Evolutionary conservation across 1,140 invertebrate genomes (phyloP), one percentile per base, ranked within the genome.

Genomic region (Drosophila watanabei): DNA sequence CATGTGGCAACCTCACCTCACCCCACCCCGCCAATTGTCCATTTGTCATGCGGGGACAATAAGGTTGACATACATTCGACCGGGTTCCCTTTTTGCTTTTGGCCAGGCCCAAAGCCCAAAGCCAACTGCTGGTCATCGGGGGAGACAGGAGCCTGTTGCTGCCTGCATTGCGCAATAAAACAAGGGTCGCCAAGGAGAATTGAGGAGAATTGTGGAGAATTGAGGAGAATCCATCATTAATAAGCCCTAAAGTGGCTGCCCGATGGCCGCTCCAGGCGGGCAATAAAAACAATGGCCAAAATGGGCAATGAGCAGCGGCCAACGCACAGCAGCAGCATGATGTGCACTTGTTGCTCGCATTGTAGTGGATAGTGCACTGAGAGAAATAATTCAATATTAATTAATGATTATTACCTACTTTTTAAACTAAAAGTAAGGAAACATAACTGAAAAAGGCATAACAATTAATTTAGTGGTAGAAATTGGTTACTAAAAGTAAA

Each of bases 151-250:
- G 61, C 63, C 48, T 33, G 51, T 18, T 52, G 51, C 30, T 18
- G 30, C 32, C 61, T 71, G 49, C 76, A 71, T 88, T 90, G 85
- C 85, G 85, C 86, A 89, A 89, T 86, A 89, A 89, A 89, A 90
- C 77, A 57, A 56, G 60, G 58, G 75, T 70, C 80, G 68, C 66
- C 45, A 59, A 52, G 60, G 49, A 51, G 57, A 90, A 90, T 90
- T 89, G 85, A 79, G 85, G 81, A 46, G 56, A 89, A 89, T 89
- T 89, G 85, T 68, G 85, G 81, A 82, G 48, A 51, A 51, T 51
- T 52, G 54, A 57, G 87, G 86, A 87, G 86, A 90, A 90, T 90
- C 87, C 86, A 90, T 90, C 86, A 90, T 90, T 90, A 90, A 90
- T 90, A 90, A 90, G 87, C 86, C 86, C 86, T 90, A 91, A 90